Conservation (phyloP, 1,140 invertebrate species). For the Dendroctonus valens region DNA sequence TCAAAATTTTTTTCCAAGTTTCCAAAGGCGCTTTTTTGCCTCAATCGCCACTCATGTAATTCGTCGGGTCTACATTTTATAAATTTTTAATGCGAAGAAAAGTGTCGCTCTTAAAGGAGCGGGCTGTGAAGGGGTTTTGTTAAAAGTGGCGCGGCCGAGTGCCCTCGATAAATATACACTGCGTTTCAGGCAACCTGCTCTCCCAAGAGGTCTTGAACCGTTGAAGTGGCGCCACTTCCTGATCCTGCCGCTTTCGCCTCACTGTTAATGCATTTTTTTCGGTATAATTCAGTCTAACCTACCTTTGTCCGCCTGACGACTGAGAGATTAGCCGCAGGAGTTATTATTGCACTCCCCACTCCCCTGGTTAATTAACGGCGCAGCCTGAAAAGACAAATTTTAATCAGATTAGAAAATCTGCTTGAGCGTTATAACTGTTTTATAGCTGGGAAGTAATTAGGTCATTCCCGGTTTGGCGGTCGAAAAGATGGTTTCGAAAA, state of each 20-base stretch:
- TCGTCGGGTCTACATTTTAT: too few species aligned
- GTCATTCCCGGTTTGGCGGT: background rate
- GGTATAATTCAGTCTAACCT: too few species aligned
- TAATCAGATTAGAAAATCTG: slow-evolving; percentile 2
- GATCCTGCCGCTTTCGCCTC: too few species aligned
- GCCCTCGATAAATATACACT: slow-evolving; percentile 22
- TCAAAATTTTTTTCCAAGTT: too few species aligned
- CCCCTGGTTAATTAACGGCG: background rate
- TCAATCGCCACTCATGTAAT: too few species aligned
- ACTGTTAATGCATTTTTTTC: too few species aligned
- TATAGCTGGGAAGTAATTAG: background rate
- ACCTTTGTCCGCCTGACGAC: too few species aligned
- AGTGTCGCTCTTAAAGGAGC: slow-evolving; percentile 15
- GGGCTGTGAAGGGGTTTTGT: slow-evolving; percentile 8
- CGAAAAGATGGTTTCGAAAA: background rate
- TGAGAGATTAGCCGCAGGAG: too few species aligned
- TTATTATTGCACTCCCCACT: too few species aligned
- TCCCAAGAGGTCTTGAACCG: background rate
- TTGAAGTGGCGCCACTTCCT: background rate
- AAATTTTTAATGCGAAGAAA: background rate
- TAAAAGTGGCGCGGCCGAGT: slow-evolving; percentile 19
- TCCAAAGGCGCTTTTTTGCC: too few species aligned
- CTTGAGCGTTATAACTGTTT: background rate
- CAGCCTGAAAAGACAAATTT: background rate
- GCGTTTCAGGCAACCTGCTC: slow-evolving; percentile 17